These are phyloP conservation scores for Fregata magnificens DNA, from an alignment of 2,113 vertebrate species.

Conservation along the genomic window DNA sequence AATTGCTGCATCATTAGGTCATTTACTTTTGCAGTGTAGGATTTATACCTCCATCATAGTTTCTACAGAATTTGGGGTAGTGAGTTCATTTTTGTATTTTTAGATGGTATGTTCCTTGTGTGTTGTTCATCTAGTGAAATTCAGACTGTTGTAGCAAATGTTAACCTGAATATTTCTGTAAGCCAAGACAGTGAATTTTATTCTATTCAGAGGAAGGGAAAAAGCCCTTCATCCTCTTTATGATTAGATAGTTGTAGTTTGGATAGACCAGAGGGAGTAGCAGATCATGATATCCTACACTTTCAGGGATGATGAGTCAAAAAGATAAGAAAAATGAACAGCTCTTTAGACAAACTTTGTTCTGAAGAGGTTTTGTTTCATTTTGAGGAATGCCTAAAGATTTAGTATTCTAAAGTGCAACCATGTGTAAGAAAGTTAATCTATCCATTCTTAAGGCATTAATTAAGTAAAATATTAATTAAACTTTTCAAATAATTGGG, in stretches of 20 bases:
- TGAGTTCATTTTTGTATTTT: not conserved
- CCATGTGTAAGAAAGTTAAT: not conserved
- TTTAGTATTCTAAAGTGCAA: not conserved
- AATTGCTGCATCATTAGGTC: not conserved
- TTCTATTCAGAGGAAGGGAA: not conserved
- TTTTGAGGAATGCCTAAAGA: not conserved
- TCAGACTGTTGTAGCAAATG: not conserved
- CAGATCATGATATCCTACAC: not conserved
- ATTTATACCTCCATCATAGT: not conserved
- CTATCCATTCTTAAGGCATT: not conserved
- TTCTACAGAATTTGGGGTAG: not conserved
- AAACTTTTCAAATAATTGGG: not conserved
- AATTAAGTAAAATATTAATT: not conserved
- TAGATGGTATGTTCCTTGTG: not conserved
- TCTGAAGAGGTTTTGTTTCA: not conserved
- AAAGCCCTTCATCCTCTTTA: not conserved
- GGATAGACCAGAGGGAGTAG: not conserved
- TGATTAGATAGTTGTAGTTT: not conserved
- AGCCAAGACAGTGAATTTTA: not conserved
- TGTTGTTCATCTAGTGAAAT: not conserved
- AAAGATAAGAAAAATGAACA: not conserved
- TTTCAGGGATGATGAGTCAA: not conserved
- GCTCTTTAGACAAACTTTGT: not conserved
- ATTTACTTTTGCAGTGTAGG: not conserved
- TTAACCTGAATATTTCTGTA: not conserved